Base-by-base conservation (phyloP, 2,797 vertebrate species). In the Antrozous pallidus region DNA sequence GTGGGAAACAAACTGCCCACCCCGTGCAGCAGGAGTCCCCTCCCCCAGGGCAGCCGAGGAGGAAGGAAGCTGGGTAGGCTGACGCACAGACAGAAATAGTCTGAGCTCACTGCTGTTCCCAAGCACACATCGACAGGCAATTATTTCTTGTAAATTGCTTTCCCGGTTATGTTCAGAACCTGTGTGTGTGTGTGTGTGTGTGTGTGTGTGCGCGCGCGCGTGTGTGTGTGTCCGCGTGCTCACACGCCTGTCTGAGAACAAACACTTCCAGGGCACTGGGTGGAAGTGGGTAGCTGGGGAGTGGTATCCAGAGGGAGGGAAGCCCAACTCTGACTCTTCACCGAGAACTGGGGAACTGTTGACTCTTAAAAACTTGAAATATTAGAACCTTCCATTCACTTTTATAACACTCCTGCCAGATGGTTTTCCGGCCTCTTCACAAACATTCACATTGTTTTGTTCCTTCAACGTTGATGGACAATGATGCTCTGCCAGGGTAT, bases 91-190 rank as follows among this genome's bases (percentile, higher is more conserved):
- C 67, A 91, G 89, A 82, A 97, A 96, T 65, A 93, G 91, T 78
- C 94, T 85, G 90, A 82, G 73, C 87, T 96, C 87, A 78, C 84
- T 0, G 10, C 54, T 36, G 73, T 80, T 93, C 83, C 56, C 69
- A 70, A 88, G 90, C 87, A 56, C 95, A 82, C 93, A 96, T 92
- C 13, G 84, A 95, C 96, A 40, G 0, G 97, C 97, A 97, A 97
- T 97, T 96, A 97, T 94, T 95, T 97, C 96, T 94, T 79, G 77
- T 93, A 97, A 97, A 97, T 95, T 95, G 96, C 96, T 95, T 97
- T 95, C 95, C 67, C 1, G 38, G 80, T 95, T 94, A 88, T 79
- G 91, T 96, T 93, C 93, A 79, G 95, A 94, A 95, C 79, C 40
- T 77, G 65, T 78, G 92, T 61, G 47, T 80, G 56, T 12, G 56